Evolutionary conservation across 1,140 invertebrate species (phyloP), one percentile per base, ranked within the genome.

Genomic region (Manduca sexta): DNA sequence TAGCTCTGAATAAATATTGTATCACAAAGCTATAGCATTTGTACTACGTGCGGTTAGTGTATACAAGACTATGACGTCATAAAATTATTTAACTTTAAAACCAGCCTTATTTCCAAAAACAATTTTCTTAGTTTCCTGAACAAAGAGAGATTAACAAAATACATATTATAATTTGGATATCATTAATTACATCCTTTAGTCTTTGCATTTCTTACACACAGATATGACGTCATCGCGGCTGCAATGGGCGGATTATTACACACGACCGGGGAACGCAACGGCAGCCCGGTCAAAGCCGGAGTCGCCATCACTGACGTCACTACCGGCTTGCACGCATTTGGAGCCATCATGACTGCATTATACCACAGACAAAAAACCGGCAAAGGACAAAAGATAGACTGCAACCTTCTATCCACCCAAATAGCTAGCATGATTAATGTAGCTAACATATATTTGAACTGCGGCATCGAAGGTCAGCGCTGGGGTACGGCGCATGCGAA

Each of bases 141-240:
- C n/a, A n/a, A n/a, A n/a, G n/a, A n/a, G n/a, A n/a, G n/a, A n/a
- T n/a, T n/a, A n/a, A n/a, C n/a, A n/a, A n/a, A n/a, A n/a, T n/a
- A n/a, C n/a, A n/a, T n/a, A n/a, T n/a, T n/a, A n/a, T n/a, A n/a
- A n/a, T n/a, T n/a, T n/a, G n/a, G n/a, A n/a, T n/a, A n/a, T n/a
- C n/a, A n/a, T n/a, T n/a, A n/a, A n/a, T n/a, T n/a, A n/a, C n/a
- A n/a, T n/a, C n/a, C n/a, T n/a, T n/a, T n/a, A n/a, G n/a, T n/a
- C n/a, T n/a, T n/a, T n/a, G n/a, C n/a, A 10, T 40, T 48, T 15
- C 48, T 16, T 39, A 15, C 8, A 82, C 80, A 55, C 57, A 87
- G 86, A 3, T 99, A 98, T 86, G 97, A 99, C 88, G 94, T 98
- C 0, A 97, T 99, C 56, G 96, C 96, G 10, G 92, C 96, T 6